A percentile compares a stretch with the other conserved stretches of the same genome.
Evolutionary conservation across 2,797 vertebrate species (phyloP).

Genomic region (Poecilia wingei): DNA sequence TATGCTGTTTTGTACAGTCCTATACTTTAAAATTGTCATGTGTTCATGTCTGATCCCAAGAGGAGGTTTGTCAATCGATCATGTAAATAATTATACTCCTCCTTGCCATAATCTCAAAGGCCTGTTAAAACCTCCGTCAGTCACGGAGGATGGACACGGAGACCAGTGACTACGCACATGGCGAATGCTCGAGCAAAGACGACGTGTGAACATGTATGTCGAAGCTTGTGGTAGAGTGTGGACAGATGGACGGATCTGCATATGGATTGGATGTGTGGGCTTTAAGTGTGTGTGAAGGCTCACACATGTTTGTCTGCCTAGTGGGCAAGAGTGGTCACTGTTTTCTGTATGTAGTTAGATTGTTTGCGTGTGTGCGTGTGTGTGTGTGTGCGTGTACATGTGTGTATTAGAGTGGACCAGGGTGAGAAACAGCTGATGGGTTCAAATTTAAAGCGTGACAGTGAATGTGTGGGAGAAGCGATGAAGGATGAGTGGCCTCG

Average conservation of each 20-base stretch:
- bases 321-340: constrained; percentile 34
- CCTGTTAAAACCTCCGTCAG: neutral
- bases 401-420: constrained; percentile 30
- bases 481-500: constrained; percentile 51
- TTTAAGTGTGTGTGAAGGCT: constrained; percentile 35
- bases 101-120: constrained; percentile 16
- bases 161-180: constrained; percentile 9
- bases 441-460: constrained; percentile 61
- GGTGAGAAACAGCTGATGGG: constrained; percentile 65
- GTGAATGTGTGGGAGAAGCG: constrained; percentile 59
- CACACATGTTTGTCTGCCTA: constrained; percentile 15
- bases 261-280: constrained; percentile 46
- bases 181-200: constrained; percentile 10
- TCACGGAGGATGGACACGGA: constrained; percentile 7
- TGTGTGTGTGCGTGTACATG: constrained; percentile 28
- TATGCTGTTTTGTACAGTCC: neutral
- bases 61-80: constrained; percentile 41
- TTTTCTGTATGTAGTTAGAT: constrained; percentile 12
- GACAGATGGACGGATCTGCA: constrained; percentile 35
- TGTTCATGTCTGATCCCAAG: constrained; percentile 26
- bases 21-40: neutral
- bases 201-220: constrained; percentile 4
- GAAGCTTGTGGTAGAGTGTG: constrained; percentile 3
- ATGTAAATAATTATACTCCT: constrained; percentile 53
- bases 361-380: constrained; percentile 13